Conservation (phyloP, 1,140 invertebrate genomes). For the Phthorimaea operculella region DNA sequence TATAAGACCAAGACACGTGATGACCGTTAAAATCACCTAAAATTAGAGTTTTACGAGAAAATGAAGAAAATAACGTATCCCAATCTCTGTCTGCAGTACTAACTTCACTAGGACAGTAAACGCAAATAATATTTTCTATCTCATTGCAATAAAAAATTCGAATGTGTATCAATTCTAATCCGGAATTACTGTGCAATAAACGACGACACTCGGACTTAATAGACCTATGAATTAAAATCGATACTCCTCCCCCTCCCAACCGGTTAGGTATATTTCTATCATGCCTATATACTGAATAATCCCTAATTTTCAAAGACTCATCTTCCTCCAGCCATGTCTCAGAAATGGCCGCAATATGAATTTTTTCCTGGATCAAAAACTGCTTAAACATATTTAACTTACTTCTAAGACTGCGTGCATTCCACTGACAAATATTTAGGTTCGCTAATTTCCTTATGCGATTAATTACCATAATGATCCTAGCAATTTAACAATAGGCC, state of each 20-base stretch:
- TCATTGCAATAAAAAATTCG: conserved; percentile 12
- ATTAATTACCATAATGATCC: neutral
- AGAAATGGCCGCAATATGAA: conserved; percentile 14
- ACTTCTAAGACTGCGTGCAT: conserved; percentile 15
- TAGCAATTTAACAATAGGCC: neutral
- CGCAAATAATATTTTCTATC: conserved; percentile 15
- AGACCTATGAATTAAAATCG: conserved; percentile 11
- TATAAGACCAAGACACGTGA: conserved; percentile 17
- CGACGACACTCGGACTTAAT: conserved; percentile 4
- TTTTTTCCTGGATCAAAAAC: conserved; percentile 15
- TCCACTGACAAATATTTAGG: conserved; percentile 20
- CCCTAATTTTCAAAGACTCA: conserved; percentile 2
- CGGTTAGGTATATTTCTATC: conserved; percentile 4
- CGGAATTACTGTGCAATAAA: neutral
- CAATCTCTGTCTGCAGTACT: conserved; percentile 16
- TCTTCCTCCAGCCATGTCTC: conserved; percentile 18
- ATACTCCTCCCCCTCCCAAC: conserved; percentile 12
- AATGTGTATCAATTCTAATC: neutral
- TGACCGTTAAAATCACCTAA: conserved; percentile 20
- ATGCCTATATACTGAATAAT: conserved; percentile 13
- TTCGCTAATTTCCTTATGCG: neutral
- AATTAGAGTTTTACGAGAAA: conserved; percentile 2
- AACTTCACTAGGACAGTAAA: conserved; percentile 18
- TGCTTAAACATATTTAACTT: conserved; percentile 13
- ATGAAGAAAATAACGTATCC: conserved; percentile 18